phyloP scores from a whole-genome alignment of 2,888 invertebrate genomes.

The Orchesellides sinensis region DNA sequence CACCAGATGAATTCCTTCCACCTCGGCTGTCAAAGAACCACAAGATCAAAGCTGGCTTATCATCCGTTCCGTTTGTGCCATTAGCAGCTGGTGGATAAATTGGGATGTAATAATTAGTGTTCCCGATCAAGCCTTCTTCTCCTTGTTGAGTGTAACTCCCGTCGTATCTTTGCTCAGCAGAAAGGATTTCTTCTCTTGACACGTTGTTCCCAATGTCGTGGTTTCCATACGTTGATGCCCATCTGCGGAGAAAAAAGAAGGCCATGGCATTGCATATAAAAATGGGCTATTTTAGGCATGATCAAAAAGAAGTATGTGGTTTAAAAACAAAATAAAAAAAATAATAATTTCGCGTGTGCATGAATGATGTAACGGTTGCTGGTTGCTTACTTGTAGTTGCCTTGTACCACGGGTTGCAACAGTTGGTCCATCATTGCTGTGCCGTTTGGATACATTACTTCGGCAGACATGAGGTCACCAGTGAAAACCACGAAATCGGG shows the following conservation, averaged over 20 bases:
- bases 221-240: slow-evolving; percentile 68
- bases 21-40: slow-evolving; percentile 70
- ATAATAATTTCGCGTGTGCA: not conserved
- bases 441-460: slow-evolving; percentile 66
- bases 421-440: slow-evolving; percentile 56
- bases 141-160: slow-evolving; percentile 63
- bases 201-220: slow-evolving; percentile 69
- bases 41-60: slow-evolving; percentile 48
- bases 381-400: slow-evolving; percentile 53
- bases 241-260: slow-evolving; percentile 18
- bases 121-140: slow-evolving; percentile 51
- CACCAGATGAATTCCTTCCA: slow-evolving; percentile 63
- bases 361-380: not conserved
- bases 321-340: not conserved
- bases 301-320: not conserved
- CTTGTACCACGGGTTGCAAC: slow-evolving; percentile 57
- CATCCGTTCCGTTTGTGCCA: not conserved
- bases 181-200: slow-evolving; percentile 60
- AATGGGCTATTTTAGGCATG: not conserved
- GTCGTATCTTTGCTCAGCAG: slow-evolving; percentile 62
- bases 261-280: not conserved
- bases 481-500: slow-evolving; percentile 70
- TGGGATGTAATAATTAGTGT: slow-evolving; percentile 69
- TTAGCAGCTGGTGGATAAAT: slow-evolving; percentile 59
- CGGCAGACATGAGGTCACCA: slow-evolving; percentile 67